Evolutionary conservation across 2,888 invertebrate species (phyloP), one percentile per base, ranked within the genome.

Genomic region (Microctonus aethiopoides): DNA sequence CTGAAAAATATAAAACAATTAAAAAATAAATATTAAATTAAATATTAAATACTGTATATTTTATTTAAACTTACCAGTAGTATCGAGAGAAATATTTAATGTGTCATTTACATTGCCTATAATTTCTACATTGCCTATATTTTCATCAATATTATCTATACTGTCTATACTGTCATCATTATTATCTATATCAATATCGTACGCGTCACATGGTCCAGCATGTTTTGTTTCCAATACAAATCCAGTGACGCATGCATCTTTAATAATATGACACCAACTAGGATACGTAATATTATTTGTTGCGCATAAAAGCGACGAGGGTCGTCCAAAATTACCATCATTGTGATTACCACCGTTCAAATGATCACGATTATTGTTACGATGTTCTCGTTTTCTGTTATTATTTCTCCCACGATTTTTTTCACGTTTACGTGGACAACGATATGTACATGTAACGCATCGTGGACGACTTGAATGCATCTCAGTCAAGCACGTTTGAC

Each of bases 201-300:
- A 78, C 73, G 76, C 77, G 77, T 86, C 84, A 83, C 93, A 93
- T 78, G 89, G 88, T 69, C 92, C 94, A 59, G 90, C 88, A 82
- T 92, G 89, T 80, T 90, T 90, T 57, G 93, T 91, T 81, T 93
- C 92, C 75, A 94, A 90, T 78, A 91, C 91, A 79, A 90, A 90
- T 57, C 93, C 93, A 46, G 91, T 91, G 76, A 89, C 89, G 83
- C 94, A 94, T n/a, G 93, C 91, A 80, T 92, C 92, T 84, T 91
- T 90, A 81, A 92, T 90, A 91, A 94, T 92, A 85, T 93, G 92
- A 86, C 94, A 94, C 92, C 93, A 94, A 70, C 92, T 92, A 74
- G 89, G 88, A 84, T 94, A 94, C 26, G 93, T 93, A 78, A 89
- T 89, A 84, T 92, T 92, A 86, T 94, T 93, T 77, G 90, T 89